Percentiles rank a stretch among this genome's conserved stretches.
phyloP scores from a whole-genome alignment of 2,888 invertebrate genomes.

The Apamea anceps region DNA sequence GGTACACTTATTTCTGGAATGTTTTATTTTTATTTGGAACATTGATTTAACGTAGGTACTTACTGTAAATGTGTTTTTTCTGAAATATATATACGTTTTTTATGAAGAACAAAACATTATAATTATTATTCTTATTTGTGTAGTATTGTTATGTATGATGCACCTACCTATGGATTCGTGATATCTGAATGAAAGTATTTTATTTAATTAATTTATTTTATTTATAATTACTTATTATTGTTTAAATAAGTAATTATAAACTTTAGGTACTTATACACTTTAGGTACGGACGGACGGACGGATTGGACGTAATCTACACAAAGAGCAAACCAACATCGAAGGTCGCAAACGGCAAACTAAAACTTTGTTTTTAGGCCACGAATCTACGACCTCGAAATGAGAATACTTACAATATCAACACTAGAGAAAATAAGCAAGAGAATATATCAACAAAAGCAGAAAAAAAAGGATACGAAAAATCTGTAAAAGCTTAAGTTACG shows the following conservation, averaged over 20 bases:
- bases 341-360: neutral
- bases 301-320: neutral
- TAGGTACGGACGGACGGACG: neutral
- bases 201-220: no score
- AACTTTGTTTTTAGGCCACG: neutral
- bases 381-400: neutral
- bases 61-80: no score
- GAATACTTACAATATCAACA: neutral
- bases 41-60: no score
- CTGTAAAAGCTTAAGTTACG: conserved; percentile 18
- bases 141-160: no score
- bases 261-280: no score
- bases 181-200: no score
- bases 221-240: no score
- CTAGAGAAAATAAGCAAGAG: neutral
- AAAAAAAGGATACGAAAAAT: neutral
- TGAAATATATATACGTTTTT: no score
- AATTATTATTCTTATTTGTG: neutral
- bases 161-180: no score
- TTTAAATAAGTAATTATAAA: no score
- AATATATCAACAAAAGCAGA: neutral
- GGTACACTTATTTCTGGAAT: no score
- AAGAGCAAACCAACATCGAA: neutral
- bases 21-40: no score
- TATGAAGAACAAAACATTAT: neutral